phyloP scores from a whole-genome alignment of 2,797 vertebrate genomes.

The Cottoperca gobio region DNA sequence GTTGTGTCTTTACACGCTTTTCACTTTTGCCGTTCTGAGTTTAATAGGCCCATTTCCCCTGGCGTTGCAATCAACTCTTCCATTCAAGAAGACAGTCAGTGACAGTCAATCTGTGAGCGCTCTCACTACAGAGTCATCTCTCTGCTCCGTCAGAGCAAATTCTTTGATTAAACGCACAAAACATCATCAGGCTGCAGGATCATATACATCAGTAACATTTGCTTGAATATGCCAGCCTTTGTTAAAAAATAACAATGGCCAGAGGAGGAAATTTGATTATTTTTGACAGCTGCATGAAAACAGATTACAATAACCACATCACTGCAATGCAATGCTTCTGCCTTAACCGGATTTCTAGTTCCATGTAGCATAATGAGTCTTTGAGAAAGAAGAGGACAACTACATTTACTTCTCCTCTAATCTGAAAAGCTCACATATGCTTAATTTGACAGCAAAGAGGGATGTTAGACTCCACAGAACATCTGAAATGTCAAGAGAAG shows the following conservation, averaged over 20 bases:
- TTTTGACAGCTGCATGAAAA: slow-evolving; percentile 5
- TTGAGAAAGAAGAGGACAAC: not conserved
- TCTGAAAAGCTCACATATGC: not conserved
- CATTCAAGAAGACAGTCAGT: not conserved
- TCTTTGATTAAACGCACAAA: not conserved
- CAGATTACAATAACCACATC: not conserved
- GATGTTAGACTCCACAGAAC: not conserved
- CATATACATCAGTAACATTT: not conserved
- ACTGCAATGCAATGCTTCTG: not conserved
- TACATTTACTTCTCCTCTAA: not conserved
- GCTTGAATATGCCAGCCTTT: not conserved
- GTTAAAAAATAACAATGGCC: not conserved
- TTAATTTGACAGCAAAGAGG: not conserved
- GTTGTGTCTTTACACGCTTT: not conserved
- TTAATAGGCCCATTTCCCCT: slow-evolving; percentile 22
- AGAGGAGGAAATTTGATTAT: not conserved
- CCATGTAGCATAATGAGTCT: not conserved
- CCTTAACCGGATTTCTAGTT: not conserved
- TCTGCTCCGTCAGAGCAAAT: not conserved
- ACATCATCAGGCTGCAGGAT: not conserved
- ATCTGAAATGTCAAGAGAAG: not conserved
- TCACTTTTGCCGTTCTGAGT: not conserved
- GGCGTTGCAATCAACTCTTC: slow-evolving; percentile 13
- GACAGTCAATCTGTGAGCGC: not conserved
- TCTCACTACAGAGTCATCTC: not conserved